Evolutionary conservation across 2,797 vertebrate species (phyloP).

Genomic region (Coccyzus lansbergi): DNA sequence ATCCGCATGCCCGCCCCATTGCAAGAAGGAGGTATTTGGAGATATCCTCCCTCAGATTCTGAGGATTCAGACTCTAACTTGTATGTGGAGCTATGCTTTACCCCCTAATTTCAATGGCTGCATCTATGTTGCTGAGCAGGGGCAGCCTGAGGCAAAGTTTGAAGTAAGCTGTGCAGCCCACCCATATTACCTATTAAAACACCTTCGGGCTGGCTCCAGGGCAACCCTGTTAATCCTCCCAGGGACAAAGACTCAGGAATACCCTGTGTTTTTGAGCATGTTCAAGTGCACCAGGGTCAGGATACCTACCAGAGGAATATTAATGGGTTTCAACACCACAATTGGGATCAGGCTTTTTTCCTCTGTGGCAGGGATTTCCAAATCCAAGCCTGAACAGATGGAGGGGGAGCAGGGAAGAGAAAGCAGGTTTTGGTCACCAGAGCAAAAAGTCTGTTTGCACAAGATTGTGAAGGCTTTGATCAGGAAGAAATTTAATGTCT

Average conservation of each 20-base stretch:
- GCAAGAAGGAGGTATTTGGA: background rate
- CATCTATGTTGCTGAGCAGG: background rate
- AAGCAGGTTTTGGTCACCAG: background rate
- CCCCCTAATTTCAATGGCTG: background rate
- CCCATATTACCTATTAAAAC: slow-evolving; percentile 14
- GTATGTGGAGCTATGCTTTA: background rate
- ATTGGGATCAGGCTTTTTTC: background rate
- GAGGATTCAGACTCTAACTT: background rate
- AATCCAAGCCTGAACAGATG: background rate
- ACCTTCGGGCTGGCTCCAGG: slow-evolving; percentile 56
- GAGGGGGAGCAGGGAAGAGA: background rate
- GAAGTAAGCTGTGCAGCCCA: slow-evolving; percentile 35
- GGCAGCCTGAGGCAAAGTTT: slow-evolving; percentile 51
- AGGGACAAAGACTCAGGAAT: slow-evolving; percentile 53
- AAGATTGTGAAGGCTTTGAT: slow-evolving; percentile 14
- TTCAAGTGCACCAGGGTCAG: slow-evolving; percentile 46
- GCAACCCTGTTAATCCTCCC: slow-evolving; percentile 54
- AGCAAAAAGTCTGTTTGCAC: background rate
- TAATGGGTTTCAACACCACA: background rate
- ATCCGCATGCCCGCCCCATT: accelerated
- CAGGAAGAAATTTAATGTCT: background rate
- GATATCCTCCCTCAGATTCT: background rate
- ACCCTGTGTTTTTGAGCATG: background rate
- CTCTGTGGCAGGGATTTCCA: background rate
- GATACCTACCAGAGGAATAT: slow-evolving; percentile 32